Conservation (phyloP, 2,797 vertebrate species). For the Chelon auratus region DNA sequence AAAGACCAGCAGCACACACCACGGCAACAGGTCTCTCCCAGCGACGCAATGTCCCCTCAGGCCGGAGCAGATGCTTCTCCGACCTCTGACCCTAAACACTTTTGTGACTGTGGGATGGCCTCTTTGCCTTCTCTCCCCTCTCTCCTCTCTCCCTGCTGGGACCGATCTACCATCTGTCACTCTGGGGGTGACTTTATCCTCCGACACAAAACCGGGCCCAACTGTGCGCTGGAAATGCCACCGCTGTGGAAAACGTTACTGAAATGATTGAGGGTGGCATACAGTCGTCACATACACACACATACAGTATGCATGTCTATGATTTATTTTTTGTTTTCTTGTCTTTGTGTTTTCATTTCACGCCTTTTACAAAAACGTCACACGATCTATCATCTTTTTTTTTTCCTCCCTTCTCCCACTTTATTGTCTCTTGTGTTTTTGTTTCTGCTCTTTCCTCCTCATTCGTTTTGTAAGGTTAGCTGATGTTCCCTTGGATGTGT, state of each 20-base stretch:
- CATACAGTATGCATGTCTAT: not conserved
- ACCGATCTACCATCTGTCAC: slow-evolving; percentile 91
- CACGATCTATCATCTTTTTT: not conserved
- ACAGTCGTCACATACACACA: slow-evolving; percentile 26
- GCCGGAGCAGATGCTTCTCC: slow-evolving; percentile 91
- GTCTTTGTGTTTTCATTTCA: not conserved
- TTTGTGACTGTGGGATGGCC: slow-evolving; percentile 86
- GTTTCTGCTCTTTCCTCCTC: slow-evolving; percentile 34
- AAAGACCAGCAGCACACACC: slow-evolving; percentile 73
- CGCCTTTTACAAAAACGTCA: not conserved
- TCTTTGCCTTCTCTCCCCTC: slow-evolving; percentile 75
- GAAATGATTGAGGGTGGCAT: slow-evolving; percentile 10
- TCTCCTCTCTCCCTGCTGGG: slow-evolving; percentile 78
- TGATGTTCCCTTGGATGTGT: slow-evolving; percentile 49
- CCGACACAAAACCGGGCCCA: slow-evolving; percentile 68
- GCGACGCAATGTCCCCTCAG: slow-evolving; percentile 86
- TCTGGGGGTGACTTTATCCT: slow-evolving; percentile 77
- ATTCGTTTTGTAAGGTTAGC: slow-evolving; percentile 45
- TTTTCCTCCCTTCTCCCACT: not conserved
- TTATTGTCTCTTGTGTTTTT: slow-evolving; percentile 27
- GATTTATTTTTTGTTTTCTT: not conserved
- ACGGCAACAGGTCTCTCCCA: slow-evolving; percentile 86
- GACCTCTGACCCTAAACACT: slow-evolving; percentile 92
- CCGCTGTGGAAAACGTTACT: slow-evolving; percentile 65
- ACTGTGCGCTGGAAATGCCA: slow-evolving; percentile 74